Evolutionary conservation across 1,140 invertebrate species (phyloP).

Genomic region (Pectinophora gossypiella): DNA sequence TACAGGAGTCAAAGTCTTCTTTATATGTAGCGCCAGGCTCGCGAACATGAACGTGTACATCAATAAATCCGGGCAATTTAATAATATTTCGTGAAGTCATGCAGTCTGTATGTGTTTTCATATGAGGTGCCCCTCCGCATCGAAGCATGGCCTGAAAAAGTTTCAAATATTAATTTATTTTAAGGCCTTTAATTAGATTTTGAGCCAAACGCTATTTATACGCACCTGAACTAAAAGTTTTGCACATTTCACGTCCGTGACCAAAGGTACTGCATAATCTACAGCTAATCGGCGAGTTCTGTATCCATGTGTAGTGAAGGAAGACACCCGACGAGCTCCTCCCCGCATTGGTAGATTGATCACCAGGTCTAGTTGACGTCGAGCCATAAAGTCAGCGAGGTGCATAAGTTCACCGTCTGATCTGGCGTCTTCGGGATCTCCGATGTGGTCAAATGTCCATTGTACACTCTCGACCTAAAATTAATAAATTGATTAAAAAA

Average conservation of each 20-base stretch:
- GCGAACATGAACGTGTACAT: conserved; percentile 97
- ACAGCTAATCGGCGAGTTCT: conserved; percentile 95
- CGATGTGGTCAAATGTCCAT: conserved; percentile 95
- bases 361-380: conserved; percentile 96
- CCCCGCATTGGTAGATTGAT: conserved; percentile 98
- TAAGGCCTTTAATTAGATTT: too few relatives aligned
- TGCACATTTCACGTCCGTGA: conserved; percentile 99
- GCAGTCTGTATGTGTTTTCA: conserved; percentile 98
- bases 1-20: conserved; percentile 96
- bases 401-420: conserved; percentile 88
- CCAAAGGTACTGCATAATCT: conserved; percentile 97
- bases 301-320: conserved; percentile 96
- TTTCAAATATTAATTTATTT: too few relatives aligned
- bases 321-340: conserved; percentile 93
- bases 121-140: conserved; percentile 83
- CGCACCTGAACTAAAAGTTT: conserved; percentile 96
- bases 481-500: too few relatives aligned
- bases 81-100: conserved; percentile 92
- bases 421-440: conserved; percentile 84
- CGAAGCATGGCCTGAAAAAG: conserved; percentile 90
- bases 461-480: conserved; percentile 93
- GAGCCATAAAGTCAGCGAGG: conserved; percentile 93
- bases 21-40: conserved; percentile 98
- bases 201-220: too few relatives aligned
- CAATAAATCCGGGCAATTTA: conserved; percentile 96